Evolutionary conservation across 1,140 invertebrate species (phyloP), one percentile per base, ranked within the genome.

Genomic region (Rhynchophorus ferrugineus): DNA sequence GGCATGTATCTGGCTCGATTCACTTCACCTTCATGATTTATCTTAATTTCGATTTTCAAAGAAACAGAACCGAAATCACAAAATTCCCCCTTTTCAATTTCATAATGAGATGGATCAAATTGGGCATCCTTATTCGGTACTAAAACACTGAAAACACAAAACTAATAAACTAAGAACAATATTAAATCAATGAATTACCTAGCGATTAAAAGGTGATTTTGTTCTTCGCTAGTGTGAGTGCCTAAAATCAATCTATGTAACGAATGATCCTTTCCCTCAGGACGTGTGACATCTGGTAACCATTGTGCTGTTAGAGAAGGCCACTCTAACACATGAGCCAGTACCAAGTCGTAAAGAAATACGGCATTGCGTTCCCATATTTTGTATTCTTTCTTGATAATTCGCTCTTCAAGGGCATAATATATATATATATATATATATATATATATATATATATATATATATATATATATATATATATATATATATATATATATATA

Each of bases 341-440:
- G 95, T n/a, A 95, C 92, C 69, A 97, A 72, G 73, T 97, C 94
- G 68, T 97, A 98, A n/a, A 98, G 70, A 69, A 97, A 97, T 6
- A 93, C 94, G 3, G 93, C 96, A 63, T 98, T 98, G 69, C 97
- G 97, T 70, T 98, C 97, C 94, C 94, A 97, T 75, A 97, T 96
- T 76, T 99, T 99, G 71, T 99, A 99, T 68, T 99, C 97, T 74
- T 99, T 97, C 72, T 99, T 99, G 49, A 99, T 99, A 35, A 99
- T 90, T 56, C 95, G 82, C 70, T 99, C 97, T 70, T 99, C 97
- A 8, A 97, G 92, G 16, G 29, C 17, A 33, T 36, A 16, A 14
- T 41, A 18, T 33, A 11, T 18, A 20, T 42, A 20, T 44, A 3
- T 44, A 36, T 11, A 47, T n/a, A n/a, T n/a, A n/a, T n/a, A n/a